Base-by-base conservation (phyloP, 2,888 invertebrate genomes). In the Drosophila aldrichi region DNA sequence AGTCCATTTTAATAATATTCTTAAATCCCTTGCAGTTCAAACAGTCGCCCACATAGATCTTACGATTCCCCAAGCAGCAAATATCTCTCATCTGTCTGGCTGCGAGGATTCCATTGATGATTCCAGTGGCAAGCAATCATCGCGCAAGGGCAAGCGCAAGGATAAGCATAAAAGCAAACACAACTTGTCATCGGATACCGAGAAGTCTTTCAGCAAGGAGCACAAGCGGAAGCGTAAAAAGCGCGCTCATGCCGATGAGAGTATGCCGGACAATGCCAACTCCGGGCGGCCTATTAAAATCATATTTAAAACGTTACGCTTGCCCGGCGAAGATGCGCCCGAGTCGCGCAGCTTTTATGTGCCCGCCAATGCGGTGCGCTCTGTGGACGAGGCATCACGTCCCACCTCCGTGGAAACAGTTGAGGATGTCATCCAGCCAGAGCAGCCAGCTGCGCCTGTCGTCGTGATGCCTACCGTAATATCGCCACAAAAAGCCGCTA, bases 151-250 rank as follows among this genome's bases (percentile, higher is more conserved):
- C 88, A 93, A 96, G 10, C 94, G 96, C 83, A 94, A 96, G 92
- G 96, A 97, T 84, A 97, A 97, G 84, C 96, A 97, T 86, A 95
- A 96, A 88, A 95, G 94, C 71, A 94, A 96, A 71, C 96, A 96
- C 85, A 91, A 81, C 67, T 67, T 88, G 4, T 91, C 92, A 0
- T 92, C 92, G 16, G 93, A 92, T 65, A 92, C 95, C 25, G 91
- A 95, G 74, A 94, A 95, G 32, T 94, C 95, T 3, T 95, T 95
- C 2, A 95, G 94, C 2, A 96, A 96, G 87, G 96, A 96, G 72
- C 96, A 97, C 83, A 97, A 97, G 90, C 94, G 96, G 44, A 97
- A 97, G 89, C 94, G 96, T 74, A 97, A 97, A 94, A 96, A 96
- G 93, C 95, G 95, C 70, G 94, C 96, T 69, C 94, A 96, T 76